Evolutionary conservation across 2,888 invertebrate genomes (phyloP), one percentile per base, ranked within the genome.

Genomic region (Sepiola atlantica): DNA sequence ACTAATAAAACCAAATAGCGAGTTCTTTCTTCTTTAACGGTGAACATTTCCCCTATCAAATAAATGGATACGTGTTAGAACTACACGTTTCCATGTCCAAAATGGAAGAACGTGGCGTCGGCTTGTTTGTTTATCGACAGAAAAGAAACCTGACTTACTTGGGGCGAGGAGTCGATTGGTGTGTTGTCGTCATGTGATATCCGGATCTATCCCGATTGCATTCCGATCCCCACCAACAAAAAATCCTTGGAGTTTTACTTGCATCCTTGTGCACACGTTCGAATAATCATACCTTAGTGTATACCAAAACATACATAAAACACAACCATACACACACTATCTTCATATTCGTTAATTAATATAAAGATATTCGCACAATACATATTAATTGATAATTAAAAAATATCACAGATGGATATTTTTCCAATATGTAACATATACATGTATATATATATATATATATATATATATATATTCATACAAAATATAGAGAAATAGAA

Each of bases 51-150:
- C 8, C n/a, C n/a, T 45, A n/a, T n/a, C 77, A 77, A 77, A 77
- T 77, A 32, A 77, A 1, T 77, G 10, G 77, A 77, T n/a, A 77
- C 77, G 77, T n/a, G 32, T 16, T 32, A 14, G 3, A 77, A 4
- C n/a, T 77, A 77, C 77, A n/a, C 77, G 77, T 21, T 77, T 77
- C 77, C 77, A n/a, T 77, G n/a, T 77, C 18, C n/a, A n/a, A 77
- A n/a, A n/a, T 77, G 77, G n/a, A 77, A 16, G n/a, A 77, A 77
- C 16, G 77, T 77, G n/a, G 77, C 18, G 77, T 77, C 77, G 21
- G n/a, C n/a, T 77, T 77, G 77, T 77, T 77, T 77, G 77, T 77
- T 77, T 77, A 77, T 77, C n/a, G 77, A 77, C 14, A n/a, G 77
- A 77, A n/a, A n/a, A 77, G n/a, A 77, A 77, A 77, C 77, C n/a